phyloP scores from a whole-genome alignment of 2,888 invertebrate species.

The Bombylius major region DNA sequence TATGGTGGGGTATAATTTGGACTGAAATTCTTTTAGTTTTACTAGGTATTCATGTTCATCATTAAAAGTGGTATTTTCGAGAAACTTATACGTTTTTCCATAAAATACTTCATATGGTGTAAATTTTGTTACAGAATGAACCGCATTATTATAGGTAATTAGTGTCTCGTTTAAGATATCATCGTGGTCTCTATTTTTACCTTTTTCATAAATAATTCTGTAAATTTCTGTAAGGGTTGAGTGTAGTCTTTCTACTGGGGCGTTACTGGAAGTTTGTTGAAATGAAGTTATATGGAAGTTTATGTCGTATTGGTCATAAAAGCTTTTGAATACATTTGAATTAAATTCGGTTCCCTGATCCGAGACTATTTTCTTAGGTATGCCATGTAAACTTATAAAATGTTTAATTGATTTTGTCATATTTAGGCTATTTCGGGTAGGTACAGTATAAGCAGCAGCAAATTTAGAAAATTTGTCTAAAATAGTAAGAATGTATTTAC shows the following conservation, averaged over 20 bases:
- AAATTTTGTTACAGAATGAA: background rate
- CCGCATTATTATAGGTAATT: background rate
- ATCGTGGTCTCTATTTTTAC: background rate
- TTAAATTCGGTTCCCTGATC: slow-evolving; percentile 11
- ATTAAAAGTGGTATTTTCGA: background rate
- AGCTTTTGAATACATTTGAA: slow-evolving; percentile 11
- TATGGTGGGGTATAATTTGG: background rate
- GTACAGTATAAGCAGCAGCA: slow-evolving; percentile 6
- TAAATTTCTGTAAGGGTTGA: slow-evolving; percentile 14
- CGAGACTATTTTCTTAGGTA: slow-evolving; percentile 4
- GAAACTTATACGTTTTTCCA: background rate
- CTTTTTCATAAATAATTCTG: slow-evolving; percentile 6
- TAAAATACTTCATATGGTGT: slow-evolving; percentile 2
- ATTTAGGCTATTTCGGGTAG: slow-evolving; percentile 5
- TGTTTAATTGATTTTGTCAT: slow-evolving; percentile 3
- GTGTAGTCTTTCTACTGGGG: slow-evolving; percentile 13
- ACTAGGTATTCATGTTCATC: background rate
- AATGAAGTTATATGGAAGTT: slow-evolving; percentile 4
- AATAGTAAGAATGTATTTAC: slow-evolving; percentile 6
- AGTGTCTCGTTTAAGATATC: background rate
- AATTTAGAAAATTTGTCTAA: slow-evolving; percentile 10
- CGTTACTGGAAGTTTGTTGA: slow-evolving; percentile 5
- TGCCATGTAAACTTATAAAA: slow-evolving; percentile 6
- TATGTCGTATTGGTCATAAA: slow-evolving; percentile 9
- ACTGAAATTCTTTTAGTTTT: background rate